These are phyloP conservation scores for Capitulum mitella DNA, from an alignment of 2,888 invertebrate species.

Conservation along the genomic window DNA sequence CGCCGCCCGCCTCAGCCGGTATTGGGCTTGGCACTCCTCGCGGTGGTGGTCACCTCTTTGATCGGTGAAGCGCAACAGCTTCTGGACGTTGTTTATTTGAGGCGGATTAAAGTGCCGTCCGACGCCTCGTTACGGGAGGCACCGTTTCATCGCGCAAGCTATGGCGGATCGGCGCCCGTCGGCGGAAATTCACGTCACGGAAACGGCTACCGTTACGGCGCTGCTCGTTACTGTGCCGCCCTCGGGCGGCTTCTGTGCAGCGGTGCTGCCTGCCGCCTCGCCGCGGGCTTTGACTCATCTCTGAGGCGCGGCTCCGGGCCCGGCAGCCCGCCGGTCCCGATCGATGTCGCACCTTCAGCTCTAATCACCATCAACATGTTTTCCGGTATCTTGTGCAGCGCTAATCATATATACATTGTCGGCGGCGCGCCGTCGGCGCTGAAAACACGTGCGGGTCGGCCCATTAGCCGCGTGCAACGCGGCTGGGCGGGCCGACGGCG, in stretches of 20 bases:
- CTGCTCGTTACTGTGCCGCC: too few species aligned
- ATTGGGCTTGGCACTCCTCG: neutral
- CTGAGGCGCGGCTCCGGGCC: neutral
- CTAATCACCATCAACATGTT: neutral
- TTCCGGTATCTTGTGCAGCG: neutral
- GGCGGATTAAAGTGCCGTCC: neutral
- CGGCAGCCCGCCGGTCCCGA: neutral
- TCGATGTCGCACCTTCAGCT: neutral
- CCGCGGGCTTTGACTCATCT: neutral
- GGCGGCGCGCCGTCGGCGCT: neutral
- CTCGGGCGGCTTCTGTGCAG: too few species aligned
- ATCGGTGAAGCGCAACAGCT: neutral
- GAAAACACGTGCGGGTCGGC: constrained; percentile 8
- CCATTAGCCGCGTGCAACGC: too few species aligned
- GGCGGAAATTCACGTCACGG: too few species aligned
- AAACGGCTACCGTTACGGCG: too few species aligned
- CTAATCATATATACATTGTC: constrained; percentile 14
- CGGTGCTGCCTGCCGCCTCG: neutral
- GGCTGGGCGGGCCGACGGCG: too few species aligned
- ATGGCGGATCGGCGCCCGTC: too few species aligned
- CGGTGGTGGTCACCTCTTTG: neutral
- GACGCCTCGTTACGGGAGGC: too few species aligned
- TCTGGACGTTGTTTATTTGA: neutral
- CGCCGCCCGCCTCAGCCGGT: neutral
- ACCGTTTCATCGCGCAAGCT: too few species aligned